Base-by-base conservation (phyloP, 2,888 invertebrate species). In the Perithous albicinctus region DNA sequence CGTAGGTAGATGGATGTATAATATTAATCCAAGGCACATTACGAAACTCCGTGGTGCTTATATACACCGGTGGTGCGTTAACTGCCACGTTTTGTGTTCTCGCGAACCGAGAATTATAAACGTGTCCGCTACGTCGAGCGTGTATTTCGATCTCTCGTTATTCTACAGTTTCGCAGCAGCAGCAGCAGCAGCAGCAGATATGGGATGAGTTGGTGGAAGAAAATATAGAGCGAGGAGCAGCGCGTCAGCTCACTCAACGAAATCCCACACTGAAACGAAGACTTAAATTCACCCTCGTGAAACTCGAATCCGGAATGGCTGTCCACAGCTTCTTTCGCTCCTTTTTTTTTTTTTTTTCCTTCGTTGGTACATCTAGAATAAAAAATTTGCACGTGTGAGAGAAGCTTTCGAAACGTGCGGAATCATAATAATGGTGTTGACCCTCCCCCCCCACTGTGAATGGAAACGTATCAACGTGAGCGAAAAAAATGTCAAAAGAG, bases 61-160 rank as follows among this genome's bases (percentile, higher is more conserved):
- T n/a, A 15, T 32, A 38, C 26, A 18, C 3, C 46, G 32, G 2
- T 32, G 63, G 10, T 41, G 66, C 38, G 41, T 43, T 38, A n/a
- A 12, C 18, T 18, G 35, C 8, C 54, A 63, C 61, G 73, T 59
- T 83, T 77, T 63, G 66, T 35, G 29, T 38, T 29, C 72, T 29
- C 59, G 66, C 59, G 38, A 67, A 59, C 18, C 69, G 15, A 18
- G 54, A 18, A 54, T 78, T 78, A 56, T 48, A 35, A n/a, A 48
- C 26, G 51, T 18, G 20, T 80, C 26, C 61, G 59, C 29, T 61
- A 74, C 75, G 78, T 74, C 78, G 48, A 41, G 56, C 78, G 78
- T 72, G 81, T 82, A 63, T 69, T 43, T 54, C 51, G 67, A 69
- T 54, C 67, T 74, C 51, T 63, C 69, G 74, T 69, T 74, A 41